Evolutionary conservation across 92 coral and sea anemone species (phyloP), one percentile per base, ranked within the genome.

Genomic region (Nematostella vectensis): DNA sequence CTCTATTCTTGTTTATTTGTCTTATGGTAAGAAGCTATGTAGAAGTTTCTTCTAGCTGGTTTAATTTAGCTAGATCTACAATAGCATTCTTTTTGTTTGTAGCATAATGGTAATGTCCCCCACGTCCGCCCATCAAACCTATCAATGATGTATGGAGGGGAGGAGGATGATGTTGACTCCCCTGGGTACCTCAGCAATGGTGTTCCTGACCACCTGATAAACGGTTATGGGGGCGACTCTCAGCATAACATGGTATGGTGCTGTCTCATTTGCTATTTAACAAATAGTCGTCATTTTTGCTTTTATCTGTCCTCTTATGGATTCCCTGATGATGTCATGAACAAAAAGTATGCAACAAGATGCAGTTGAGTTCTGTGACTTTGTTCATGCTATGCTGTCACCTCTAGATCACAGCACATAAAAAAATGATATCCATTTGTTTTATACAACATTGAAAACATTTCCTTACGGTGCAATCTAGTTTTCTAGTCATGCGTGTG

Each of bases 201-300:
- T 24, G 17, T 61, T 15, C 81, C 81, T 31, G 53, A 30, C 31
- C 82, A 79, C 47, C 71, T 79, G 2, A 74, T 77, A 50, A 79
- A 79, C 55, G 95, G 95, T 37, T 85, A 70, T 51, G 71, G 68
- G 1, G 70, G 59, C 48, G 65, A 47, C 24, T 45, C 60, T 4
- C 12, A 19, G 42, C 47, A 57, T 63, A 48, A 42, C 24, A 69
- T 72, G 38, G 84, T 78, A 72, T 29, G 84, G 19, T 50, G 12
- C 33, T 11, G 28, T 3, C 10, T 30, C 12, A 25, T 15, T 26
- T 11, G 0, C 27, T 45, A 11, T 4, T 45, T 11, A 10, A 8
- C 51, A 45, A 22, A 6, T 45, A 45, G 4, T 45, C 4, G 42
- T 36, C 15, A 15, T 8, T 36, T 36, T 8, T 36, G 42, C 15